A percentile compares a stretch with the other conserved stretches of the same genome.
Evolutionary conservation across 2,113 vertebrate species (phyloP).

Genomic region (Chamaea fasciata): DNA sequence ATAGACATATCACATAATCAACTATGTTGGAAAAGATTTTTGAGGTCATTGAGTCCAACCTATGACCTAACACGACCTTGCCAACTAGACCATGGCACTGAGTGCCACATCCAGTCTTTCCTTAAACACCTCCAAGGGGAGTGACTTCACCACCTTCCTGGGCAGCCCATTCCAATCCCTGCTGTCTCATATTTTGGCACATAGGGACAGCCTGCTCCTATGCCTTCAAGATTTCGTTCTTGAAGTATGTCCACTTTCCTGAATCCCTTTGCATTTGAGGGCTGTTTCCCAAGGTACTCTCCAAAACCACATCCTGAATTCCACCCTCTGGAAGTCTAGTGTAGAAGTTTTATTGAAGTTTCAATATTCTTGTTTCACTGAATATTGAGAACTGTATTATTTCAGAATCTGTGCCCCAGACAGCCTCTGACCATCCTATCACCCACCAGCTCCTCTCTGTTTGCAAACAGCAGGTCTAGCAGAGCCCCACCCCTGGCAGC

Average conservation of each 20-base stretch:
- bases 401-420: neutral
- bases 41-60: neutral
- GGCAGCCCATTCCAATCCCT: neutral
- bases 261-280: neutral
- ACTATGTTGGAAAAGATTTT: neutral
- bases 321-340: neutral
- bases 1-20: neutral
- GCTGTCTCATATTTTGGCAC: neutral
- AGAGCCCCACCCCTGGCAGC: neutral
- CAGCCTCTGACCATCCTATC: rapidly evolving
- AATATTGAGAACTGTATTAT: neutral
- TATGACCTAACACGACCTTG: neutral
- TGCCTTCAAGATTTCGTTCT: neutral
- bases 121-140: neutral
- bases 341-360: neutral
- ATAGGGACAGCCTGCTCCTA: neutral
- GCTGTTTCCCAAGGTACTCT: neutral
- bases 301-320: neutral
- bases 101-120: neutral
- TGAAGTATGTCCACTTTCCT: neutral
- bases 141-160: neutral
- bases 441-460: neutral
- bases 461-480: neutral
- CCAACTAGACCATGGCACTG: neutral
- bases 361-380: neutral